phyloP scores from a whole-genome alignment of 1,140 invertebrate species.

The Apocrypta bakeri region DNA sequence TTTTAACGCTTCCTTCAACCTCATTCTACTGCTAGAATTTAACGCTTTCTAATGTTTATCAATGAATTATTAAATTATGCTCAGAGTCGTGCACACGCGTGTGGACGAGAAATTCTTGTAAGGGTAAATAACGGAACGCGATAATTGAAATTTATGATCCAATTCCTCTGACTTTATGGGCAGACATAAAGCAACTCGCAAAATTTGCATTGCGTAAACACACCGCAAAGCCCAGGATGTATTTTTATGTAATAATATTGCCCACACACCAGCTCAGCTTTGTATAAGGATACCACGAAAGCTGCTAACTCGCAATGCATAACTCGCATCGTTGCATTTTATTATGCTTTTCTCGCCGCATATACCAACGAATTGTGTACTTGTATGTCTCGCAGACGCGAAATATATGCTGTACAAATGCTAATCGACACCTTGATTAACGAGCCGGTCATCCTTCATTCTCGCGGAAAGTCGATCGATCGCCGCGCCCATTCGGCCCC shows the following conservation, averaged over 20 bases:
- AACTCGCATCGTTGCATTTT: too few relatives aligned
- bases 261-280: too few relatives aligned
- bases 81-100: neutral
- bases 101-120: neutral
- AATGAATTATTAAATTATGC: too few relatives aligned
- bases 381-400: too few relatives aligned
- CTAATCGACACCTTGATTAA: constrained; percentile 46
- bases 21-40: too few relatives aligned
- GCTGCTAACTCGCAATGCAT: too few relatives aligned
- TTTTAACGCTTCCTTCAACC: neutral
- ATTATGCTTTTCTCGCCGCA: too few relatives aligned
- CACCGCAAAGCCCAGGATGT: neutral
- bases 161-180: neutral
- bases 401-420: constrained; percentile 9
- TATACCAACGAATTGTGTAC: too few relatives aligned
- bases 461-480: neutral
- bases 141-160: neutral
- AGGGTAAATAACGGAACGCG: neutral
- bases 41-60: too few relatives aligned
- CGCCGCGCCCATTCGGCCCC: constrained; percentile 15
- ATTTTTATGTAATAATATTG: too few relatives aligned
- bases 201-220: neutral
- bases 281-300: too few relatives aligned
- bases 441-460: constrained; percentile 25
- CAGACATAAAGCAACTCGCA: neutral